Evolutionary conservation across 2,797 vertebrate genomes (phyloP).

Genomic region (Cryptoblepharus egeriae): DNA sequence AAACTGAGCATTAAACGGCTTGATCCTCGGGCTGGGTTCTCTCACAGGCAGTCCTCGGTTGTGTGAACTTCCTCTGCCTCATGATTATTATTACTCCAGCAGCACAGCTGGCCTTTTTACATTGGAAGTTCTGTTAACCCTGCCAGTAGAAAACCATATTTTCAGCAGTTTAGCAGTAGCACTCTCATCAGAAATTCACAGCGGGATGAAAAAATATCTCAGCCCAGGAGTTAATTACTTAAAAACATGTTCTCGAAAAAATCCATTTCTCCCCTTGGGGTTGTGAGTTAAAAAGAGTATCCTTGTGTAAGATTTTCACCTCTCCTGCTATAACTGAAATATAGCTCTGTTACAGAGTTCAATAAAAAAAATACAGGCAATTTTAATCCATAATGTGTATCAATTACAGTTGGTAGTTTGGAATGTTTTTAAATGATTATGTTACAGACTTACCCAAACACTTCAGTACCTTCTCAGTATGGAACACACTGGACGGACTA

Average conservation of each 20-base stretch:
- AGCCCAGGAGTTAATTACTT: slow-evolving; percentile 68
- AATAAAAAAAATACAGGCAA: slow-evolving; percentile 66
- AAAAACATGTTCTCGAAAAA: slow-evolving; percentile 56
- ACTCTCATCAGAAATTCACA: slow-evolving; percentile 70
- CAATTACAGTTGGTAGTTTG: slow-evolving; percentile 65
- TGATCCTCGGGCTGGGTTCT: not conserved
- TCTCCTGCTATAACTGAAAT: slow-evolving; percentile 46
- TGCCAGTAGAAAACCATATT: slow-evolving; percentile 40
- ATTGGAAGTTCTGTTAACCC: slow-evolving; percentile 49
- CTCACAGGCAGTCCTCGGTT: not conserved
- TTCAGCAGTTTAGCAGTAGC: slow-evolving; percentile 55
- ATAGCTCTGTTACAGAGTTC: slow-evolving; percentile 57
- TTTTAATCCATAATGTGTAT: slow-evolving; percentile 68
- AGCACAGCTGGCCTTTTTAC: slow-evolving; percentile 25
- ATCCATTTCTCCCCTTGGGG: slow-evolving; percentile 65
- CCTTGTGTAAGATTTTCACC: slow-evolving; percentile 56
- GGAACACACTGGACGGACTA: not conserved
- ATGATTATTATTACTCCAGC: slow-evolving; percentile 42
- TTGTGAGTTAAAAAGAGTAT: slow-evolving; percentile 56
- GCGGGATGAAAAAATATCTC: slow-evolving; percentile 61
- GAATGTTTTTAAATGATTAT: slow-evolving; percentile 67
- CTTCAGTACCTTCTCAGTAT: slow-evolving; percentile 10
- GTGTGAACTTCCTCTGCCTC: not conserved
- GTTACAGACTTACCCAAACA: slow-evolving; percentile 55
- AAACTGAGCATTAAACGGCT: not conserved